Percentiles rank a stretch among this genome's conserved stretches.
These are phyloP conservation scores for Anabacerthia variegaticeps DNA, from an alignment of 2,797 vertebrate species.

Conservation along the genomic window DNA sequence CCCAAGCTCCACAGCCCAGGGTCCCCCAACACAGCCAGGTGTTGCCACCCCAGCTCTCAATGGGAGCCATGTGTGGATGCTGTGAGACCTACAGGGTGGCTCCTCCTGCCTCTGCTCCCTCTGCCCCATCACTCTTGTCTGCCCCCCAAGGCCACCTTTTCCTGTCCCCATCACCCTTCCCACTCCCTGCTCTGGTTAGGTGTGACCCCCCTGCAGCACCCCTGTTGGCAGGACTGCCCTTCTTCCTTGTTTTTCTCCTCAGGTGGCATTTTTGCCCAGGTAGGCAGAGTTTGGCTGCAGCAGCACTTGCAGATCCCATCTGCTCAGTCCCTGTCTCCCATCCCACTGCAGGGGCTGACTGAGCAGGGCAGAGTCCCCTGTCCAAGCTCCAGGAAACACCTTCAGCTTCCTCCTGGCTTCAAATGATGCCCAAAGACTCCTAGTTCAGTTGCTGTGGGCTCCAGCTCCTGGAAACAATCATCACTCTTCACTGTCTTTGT, in stretches of 20 bases:
- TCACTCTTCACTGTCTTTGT: neutral
- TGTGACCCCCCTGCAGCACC: neutral
- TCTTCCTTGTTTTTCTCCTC: neutral
- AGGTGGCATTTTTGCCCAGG: neutral
- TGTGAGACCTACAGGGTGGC: neutral
- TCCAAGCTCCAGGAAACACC: neutral
- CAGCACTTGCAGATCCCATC: neutral
- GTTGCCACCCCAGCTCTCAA: neutral
- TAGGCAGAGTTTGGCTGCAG: neutral
- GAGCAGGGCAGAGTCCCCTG: neutral
- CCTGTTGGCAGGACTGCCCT: neutral
- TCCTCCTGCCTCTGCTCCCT: neutral
- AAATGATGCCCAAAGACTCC: neutral
- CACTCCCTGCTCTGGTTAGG: neutral
- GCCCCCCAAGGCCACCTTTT: neutral
- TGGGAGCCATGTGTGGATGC: fast-evolving
- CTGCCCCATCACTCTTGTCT: neutral
- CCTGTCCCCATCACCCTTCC: neutral
- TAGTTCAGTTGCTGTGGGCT: neutral
- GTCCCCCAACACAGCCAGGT: neutral
- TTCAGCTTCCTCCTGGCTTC: neutral
- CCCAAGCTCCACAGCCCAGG: neutral
- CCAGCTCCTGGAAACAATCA: neutral
- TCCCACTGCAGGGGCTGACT: neutral
- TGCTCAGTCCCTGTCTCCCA: neutral